Evolutionary conservation across 2,797 vertebrate genomes (phyloP).

Genomic region (Pseudochirops corinnae): DNA sequence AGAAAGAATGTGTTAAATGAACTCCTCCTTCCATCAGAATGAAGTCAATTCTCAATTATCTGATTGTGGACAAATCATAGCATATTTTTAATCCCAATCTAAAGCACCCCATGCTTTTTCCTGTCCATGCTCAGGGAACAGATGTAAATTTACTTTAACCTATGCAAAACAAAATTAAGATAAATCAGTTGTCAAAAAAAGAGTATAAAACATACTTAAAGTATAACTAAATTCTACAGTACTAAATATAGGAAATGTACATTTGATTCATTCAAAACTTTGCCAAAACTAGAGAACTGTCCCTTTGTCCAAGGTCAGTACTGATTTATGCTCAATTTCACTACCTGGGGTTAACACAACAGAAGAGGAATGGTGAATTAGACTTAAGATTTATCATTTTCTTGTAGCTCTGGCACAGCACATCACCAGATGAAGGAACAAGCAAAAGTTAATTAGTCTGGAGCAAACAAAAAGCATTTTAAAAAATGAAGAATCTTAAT

Average conservation of each 20-base stretch:
- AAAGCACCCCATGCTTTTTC: neutral
- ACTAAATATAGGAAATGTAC: constrained; percentile 48
- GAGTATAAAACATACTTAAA: neutral
- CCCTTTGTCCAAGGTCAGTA: neutral
- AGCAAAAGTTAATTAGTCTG: neutral
- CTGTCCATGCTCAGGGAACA: neutral
- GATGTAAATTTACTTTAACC: neutral
- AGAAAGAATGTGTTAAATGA: neutral
- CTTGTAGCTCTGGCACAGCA: neutral
- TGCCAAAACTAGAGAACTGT: neutral
- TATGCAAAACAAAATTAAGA: neutral
- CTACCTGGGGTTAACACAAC: constrained; percentile 3
- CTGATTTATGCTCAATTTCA: constrained; percentile 25
- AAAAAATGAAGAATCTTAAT: neutral
- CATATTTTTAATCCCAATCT: neutral
- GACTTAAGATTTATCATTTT: constrained; percentile 9
- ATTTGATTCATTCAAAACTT: constrained; percentile 35
- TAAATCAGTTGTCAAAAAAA: neutral
- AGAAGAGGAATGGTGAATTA: neutral
- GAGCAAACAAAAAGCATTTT: neutral
- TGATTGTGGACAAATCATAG: neutral
- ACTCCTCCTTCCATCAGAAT: neutral
- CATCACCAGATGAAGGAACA: constrained; percentile 8
- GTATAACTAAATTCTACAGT: neutral
- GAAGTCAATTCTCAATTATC: neutral